Conservation (phyloP, 2,797 vertebrate species). For the Coendou prehensilis region DNA sequence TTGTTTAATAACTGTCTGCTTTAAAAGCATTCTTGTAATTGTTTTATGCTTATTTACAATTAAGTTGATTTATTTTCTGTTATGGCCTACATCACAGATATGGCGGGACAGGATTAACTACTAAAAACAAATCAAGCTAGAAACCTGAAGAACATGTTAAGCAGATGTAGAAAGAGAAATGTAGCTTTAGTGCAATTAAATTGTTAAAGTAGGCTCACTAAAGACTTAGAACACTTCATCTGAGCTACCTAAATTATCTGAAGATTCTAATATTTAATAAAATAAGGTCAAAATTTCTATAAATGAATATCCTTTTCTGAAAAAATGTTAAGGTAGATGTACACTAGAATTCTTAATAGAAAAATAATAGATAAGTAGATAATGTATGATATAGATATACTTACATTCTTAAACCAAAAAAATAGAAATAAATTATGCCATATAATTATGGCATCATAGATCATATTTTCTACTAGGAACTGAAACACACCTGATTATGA, state of each 20-base stretch:
- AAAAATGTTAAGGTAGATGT: conserved; percentile 9
- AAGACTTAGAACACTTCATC: neutral
- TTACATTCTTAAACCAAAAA: neutral
- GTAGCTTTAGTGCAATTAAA: conserved; percentile 16
- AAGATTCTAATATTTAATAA: neutral
- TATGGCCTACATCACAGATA: neutral
- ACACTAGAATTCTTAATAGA: neutral
- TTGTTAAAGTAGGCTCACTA: neutral
- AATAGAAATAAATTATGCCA: neutral
- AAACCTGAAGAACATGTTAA: conserved; percentile 20
- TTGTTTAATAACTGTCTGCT: neutral
- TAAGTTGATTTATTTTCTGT: neutral
- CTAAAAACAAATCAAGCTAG: neutral
- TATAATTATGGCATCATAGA: neutral
- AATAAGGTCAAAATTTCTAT: neutral
- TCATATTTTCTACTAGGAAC: neutral
- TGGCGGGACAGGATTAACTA: conserved; percentile 11
- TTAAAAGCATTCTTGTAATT: neutral
- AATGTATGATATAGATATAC: neutral
- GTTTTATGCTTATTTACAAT: conserved; percentile 1
- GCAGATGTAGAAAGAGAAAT: neutral
- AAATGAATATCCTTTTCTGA: neutral
- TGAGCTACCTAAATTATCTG: neutral
- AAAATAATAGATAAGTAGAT: neutral
- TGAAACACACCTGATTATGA: neutral